Evolutionary conservation across 2,888 invertebrate species (phyloP), one percentile per base, ranked within the genome.

Genomic region (Lochmaea crataegi): DNA sequence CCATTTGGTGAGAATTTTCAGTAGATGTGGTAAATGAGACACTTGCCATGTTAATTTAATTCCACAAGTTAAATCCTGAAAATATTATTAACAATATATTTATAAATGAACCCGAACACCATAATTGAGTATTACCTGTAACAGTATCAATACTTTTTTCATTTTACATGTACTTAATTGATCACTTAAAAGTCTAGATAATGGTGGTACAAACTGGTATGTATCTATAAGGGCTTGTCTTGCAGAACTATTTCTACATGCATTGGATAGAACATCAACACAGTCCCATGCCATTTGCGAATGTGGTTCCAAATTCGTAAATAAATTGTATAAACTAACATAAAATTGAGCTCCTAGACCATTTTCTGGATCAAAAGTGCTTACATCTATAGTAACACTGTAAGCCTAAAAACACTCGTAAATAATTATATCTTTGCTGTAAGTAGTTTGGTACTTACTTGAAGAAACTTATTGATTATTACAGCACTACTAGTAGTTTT

Each of bases 1-100:
- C 90, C 92, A 92, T 41, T 91, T 90, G 0, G 92, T 91, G 0
- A 94, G 85, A 22, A 90, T 91, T 70, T 91, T 89, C 85, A 94
- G 90, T 11, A 95, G 86, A 75, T 90, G 89, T 0, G 91, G 86
- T 57, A 95, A 87, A 84, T 94, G 92, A 0, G 94, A 92, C 81
- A 94, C 94, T 84, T 94, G 94, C 94, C 94, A 94, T 9, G 90
- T 91, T 38, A 95, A 93, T 83, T 91, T 92, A 18, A 94, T 92
- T 41, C 94, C 94, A 80, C 94, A 94, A 0, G 94, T 93, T 73
- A 95, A 88, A 82, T 94, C 93, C 90, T 94, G 87, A 51, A 88
- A 87, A 64, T n/a, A 63, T 61, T 18, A 53, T 16, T 53, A 2
- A 9, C 1, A 9, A 18, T 10, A 48, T n/a, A 48, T 5, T 48